phyloP scores from a whole-genome alignment of 2,113 vertebrate species.

The Prietella phreatophila region DNA sequence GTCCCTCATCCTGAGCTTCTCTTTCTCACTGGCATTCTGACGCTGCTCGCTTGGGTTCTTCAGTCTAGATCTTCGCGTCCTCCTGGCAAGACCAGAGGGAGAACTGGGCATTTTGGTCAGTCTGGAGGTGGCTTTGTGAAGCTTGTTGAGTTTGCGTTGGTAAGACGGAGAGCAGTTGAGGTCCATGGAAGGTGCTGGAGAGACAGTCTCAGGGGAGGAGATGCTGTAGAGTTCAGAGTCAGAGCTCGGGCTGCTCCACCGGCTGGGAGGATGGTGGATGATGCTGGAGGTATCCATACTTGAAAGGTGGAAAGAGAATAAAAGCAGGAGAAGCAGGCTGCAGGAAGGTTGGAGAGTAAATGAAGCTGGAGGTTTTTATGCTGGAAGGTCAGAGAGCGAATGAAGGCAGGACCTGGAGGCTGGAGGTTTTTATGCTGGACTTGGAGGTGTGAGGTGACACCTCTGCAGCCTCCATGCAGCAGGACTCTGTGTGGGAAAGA shows the following conservation, averaged over 20 bases:
- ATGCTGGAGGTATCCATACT: conserved; percentile 69
- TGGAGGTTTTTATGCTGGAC: conserved; percentile 71
- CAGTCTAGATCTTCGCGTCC: conserved; percentile 47
- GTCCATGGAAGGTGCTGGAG: conserved; percentile 69
- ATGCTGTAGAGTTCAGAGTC: conserved; percentile 73
- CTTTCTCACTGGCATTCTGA: conserved; percentile 80
- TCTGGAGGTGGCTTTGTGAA: conserved; percentile 12
- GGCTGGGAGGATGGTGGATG: conserved; percentile 61
- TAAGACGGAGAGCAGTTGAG: conserved; percentile 65
- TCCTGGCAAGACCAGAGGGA: conserved; percentile 35
- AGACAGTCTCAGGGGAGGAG: conserved; percentile 71
- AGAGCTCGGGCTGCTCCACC: conserved; percentile 68
- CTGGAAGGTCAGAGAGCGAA: conserved; percentile 54
- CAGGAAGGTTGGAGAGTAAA: conserved; percentile 52
- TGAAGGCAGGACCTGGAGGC: conserved; percentile 50
- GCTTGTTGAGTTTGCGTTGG: conserved; percentile 35
- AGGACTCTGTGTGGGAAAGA: conserved; percentile 71
- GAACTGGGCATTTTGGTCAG: conserved; percentile 41
- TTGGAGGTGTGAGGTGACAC: conserved; percentile 78
- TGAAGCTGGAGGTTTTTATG: conserved; percentile 68
- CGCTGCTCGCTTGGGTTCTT: conserved; percentile 75
- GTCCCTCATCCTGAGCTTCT: conserved; percentile 80
- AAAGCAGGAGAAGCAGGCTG: conserved; percentile 49
- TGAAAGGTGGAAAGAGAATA: conserved; percentile 44
- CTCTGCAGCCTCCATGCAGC: conserved; percentile 74